Evolutionary conservation across 2,113 vertebrate genomes (phyloP).

Genomic region (Cervus canadensis): DNA sequence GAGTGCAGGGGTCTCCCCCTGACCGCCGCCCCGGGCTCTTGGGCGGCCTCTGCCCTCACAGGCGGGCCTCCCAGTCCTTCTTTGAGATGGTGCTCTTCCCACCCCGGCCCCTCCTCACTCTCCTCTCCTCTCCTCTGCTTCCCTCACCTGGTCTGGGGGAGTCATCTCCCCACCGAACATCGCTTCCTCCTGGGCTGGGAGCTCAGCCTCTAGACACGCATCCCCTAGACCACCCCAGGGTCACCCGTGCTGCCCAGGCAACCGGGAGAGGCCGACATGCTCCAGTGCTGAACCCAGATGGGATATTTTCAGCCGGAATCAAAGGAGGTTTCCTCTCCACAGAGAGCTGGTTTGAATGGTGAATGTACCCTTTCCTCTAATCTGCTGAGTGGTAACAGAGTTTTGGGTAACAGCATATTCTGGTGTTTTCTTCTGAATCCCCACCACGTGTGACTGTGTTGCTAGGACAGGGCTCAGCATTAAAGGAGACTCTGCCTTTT

Average conservation of each 20-base stretch:
- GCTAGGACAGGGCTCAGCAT: neutral
- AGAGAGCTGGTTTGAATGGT: neutral
- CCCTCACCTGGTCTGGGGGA: too few relatives aligned
- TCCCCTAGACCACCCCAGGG: neutral
- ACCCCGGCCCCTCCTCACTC: fast-evolving
- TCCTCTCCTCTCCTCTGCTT: too few relatives aligned
- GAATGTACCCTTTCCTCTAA: fast-evolving
- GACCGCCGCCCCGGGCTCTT: neutral
- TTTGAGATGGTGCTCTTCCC: neutral
- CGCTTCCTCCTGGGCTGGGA: neutral
- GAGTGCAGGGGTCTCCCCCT: neutral
- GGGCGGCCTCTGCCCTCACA: fast-evolving
- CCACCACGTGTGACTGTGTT: fast-evolving
- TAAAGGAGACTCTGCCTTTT: neutral
- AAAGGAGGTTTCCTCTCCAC: neutral
- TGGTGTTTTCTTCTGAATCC: neutral
- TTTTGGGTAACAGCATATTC: fast-evolving
- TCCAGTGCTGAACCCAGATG: neutral
- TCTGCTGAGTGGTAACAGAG: neutral
- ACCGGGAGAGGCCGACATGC: too few relatives aligned
- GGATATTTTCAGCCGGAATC: neutral
- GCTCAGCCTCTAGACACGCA: neutral
- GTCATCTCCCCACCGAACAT: neutral
- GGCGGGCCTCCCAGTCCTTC: neutral
- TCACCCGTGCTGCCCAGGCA: neutral